Base-by-base conservation (phyloP, 2,113 vertebrate species). In the Aleadryas rufinucha region DNA sequence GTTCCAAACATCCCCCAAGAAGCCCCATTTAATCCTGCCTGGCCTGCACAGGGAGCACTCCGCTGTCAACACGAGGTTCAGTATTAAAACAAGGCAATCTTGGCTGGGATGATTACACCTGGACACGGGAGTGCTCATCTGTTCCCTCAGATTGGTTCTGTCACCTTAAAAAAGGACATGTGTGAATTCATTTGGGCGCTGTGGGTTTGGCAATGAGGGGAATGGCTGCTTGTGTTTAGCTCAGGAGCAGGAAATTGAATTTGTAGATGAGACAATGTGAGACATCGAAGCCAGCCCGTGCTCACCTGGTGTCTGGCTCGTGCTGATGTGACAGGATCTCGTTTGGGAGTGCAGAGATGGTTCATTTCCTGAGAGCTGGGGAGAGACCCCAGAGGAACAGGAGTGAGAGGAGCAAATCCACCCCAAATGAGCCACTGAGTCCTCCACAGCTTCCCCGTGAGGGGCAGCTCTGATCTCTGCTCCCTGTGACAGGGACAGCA, bases 291-390 rank as follows among this genome's bases (percentile, higher is more conserved):
- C 10, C 13, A 24, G 19, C 35, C 39, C 1, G 1, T 11, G 69
- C 77, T 84, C 52, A 30, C 59, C 84, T 39, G 80, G 16, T 0
- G 10, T 35, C 13, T 2, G 18, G 41, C 24, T 64, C 1, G 6
- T 27, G 10, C 54, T 10, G 77, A 3, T 3, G 8, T 0, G 24
- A 20, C 42, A 17, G 26, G 23, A 23, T n/a, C 37, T 79, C 6
- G 0, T 8, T 8, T 44, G 16, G 82, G 71, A 9, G 15, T 0
- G 11, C n/a, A 14, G 31, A 33, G 37, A 2, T 3, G 23, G 11
- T 10, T 90, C 53, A 1, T 71, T 26, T 39, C 10, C 52, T 13
- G 52, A 11, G n/a, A 30, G 45, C 37, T 54, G 70, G 7, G 42
- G 37, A 28, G 52, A 52, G 42, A 49, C n/a, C 23, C 6, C 3